Evolutionary conservation across 1,140 invertebrate species (phyloP).

Genomic region (Armadillidium nasatum): DNA sequence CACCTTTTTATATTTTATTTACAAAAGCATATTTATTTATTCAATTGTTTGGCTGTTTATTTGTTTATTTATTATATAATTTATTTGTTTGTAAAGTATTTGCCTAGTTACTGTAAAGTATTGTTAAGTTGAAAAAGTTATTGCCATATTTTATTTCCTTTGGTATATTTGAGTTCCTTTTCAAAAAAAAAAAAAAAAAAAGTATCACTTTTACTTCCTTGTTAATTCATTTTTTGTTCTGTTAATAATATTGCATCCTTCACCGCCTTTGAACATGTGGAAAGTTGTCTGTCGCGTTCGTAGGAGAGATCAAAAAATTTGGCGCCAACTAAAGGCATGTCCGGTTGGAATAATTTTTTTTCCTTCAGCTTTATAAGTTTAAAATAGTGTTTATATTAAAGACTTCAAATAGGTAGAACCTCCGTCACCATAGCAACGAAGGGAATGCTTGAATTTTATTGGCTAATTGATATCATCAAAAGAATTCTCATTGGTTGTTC

Average conservation of each 20-base stretch:
- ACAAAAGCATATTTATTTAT: too few relatives aligned
- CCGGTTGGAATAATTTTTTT: background rate
- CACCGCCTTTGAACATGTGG: background rate
- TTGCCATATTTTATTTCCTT: too few relatives aligned
- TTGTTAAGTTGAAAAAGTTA: too few relatives aligned
- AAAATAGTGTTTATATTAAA: background rate
- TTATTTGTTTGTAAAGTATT: too few relatives aligned
- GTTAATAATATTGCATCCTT: background rate
- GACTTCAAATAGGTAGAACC: background rate
- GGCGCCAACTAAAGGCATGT: background rate
- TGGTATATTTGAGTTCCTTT: too few relatives aligned
- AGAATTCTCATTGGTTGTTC: background rate
- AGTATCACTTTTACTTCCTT: too few relatives aligned
- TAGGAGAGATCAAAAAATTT: background rate
- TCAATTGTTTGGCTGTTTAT: too few relatives aligned
- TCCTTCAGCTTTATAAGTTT: background rate
- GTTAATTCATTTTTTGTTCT: too few relatives aligned
- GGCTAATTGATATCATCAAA: background rate
- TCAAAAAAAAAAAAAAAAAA: too few relatives aligned
- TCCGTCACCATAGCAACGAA: conserved; percentile 1
- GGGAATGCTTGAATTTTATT: background rate
- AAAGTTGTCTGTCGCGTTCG: background rate
- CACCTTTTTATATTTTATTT: too few relatives aligned
- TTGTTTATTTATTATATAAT: too few relatives aligned
- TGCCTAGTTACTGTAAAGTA: too few relatives aligned